Evolutionary conservation across 2,113 vertebrate genomes (phyloP).

Genomic region (Ageneiosus marmoratus): DNA sequence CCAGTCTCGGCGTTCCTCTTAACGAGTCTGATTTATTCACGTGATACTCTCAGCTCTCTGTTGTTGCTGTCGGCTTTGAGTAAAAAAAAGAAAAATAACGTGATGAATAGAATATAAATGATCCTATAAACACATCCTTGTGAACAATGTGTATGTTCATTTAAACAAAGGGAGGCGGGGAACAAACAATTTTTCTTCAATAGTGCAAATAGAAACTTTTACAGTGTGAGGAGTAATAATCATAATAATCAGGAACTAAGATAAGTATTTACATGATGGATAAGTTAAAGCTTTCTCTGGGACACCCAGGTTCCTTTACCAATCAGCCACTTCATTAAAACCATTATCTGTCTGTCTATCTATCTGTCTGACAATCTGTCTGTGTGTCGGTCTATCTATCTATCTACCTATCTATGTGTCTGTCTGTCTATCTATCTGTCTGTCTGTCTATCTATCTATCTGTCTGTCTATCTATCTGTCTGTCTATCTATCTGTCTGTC

Average conservation of each 20-base stretch:
- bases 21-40: constrained; percentile 55
- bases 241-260: background rate
- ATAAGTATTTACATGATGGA: too few relatives aligned
- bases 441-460: too few relatives aligned
- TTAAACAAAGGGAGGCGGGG: background rate
- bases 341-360: too few relatives aligned
- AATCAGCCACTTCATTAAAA: too few relatives aligned
- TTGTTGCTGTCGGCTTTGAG: constrained; percentile 20
- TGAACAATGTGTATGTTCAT: background rate
- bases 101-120: background rate
- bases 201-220: constrained; percentile 12
- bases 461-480: too few relatives aligned
- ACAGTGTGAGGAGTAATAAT: background rate
- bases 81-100: constrained; percentile 8
- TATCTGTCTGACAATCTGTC: too few relatives aligned
- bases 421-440: too few relatives aligned
- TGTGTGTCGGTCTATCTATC: too few relatives aligned
- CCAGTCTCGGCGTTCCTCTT: constrained; percentile 50
- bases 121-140: background rate
- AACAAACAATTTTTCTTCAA: constrained; percentile 20
- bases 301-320: constrained; percentile 28
- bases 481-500: too few relatives aligned
- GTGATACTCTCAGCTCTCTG: constrained; percentile 1
- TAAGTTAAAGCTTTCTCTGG: too few relatives aligned
- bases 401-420: too few relatives aligned